Evolutionary conservation across 1,140 invertebrate genomes (phyloP).

Genomic region (Rhopalosiphum padi): DNA sequence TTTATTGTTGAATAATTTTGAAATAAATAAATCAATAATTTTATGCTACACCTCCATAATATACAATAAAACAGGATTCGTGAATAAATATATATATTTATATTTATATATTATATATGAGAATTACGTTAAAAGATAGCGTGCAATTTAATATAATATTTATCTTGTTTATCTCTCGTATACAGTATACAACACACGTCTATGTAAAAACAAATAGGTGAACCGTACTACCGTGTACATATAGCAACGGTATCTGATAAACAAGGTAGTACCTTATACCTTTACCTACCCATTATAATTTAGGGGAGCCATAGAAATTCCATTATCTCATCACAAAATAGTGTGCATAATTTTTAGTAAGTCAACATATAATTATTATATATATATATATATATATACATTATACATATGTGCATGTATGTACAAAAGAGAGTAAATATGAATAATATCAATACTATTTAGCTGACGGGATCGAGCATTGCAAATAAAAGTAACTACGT

Average conservation of each 20-base stretch:
- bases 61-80: background rate
- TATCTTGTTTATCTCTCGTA: background rate
- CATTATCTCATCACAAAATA: background rate
- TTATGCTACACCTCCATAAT: background rate
- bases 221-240: no score
- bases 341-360: background rate
- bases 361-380: background rate
- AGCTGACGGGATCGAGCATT: background rate
- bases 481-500: background rate
- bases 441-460: background rate
- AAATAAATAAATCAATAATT: background rate
- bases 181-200: background rate
- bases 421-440: background rate
- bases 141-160: slow-evolving; percentile 5
- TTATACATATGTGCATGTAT: background rate
- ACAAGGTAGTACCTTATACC: background rate
- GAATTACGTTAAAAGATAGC: background rate
- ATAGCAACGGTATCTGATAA: background rate
- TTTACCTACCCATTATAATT: background rate
- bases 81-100: no score
- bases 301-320: background rate
- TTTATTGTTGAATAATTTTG: background rate
- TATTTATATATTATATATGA: background rate
- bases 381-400: background rate
- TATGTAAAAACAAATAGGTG: background rate